Base-by-base conservation (phyloP, 2,888 invertebrate species). In the Augiades crinisus region DNA sequence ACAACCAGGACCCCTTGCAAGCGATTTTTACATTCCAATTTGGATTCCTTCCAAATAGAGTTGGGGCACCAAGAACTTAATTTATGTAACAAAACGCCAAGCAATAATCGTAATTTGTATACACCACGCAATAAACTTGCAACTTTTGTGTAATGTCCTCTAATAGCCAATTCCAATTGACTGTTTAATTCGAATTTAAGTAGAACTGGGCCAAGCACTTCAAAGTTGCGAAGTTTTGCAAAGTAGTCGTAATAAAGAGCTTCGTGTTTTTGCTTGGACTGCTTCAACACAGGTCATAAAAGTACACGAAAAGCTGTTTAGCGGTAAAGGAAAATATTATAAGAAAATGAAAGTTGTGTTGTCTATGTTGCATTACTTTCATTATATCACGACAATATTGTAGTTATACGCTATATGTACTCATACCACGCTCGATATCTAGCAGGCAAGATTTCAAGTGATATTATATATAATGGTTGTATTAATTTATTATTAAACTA, bases 51-150 rank as follows among this genome's bases (percentile, higher is more conserved):
- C 74, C 75, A 75, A 72, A 63, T 53, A 59, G 55, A 12, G 53
- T 40, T n/a, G n/a, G n/a, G 54, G 54, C 53, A 53, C 53, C 62
- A 58, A 72, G 65, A 58, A 61, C 64, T 66, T 70, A 71, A 77
- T 76, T 77, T 72, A 75, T 75, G 69, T 64, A 67, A 68, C 63
- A 47, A 65, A 71, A 68, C 63, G 68, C 65, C 63, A 64, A 62
- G 65, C 70, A 72, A 73, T 71, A 68, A 60, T 61, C 64, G 61
- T 60, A 60, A 64, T 68, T 66, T 65, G 60, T 64, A 68, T 64
- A 64, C 53, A 58, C 61, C 54, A 64, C 61, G 64, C 61, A 62
- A 62, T 67, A 61, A 62, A 63, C 54, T 60, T 61, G 55, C 63
- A 62, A 65, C 61, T 64, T 63, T 63, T 54, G 58, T 53, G 57